Percentiles rank a stretch among this genome's conserved stretches.
Evolutionary conservation across 30 jellyfish, hydroid and myxozoan species (phyloP).

Genomic region (Chrysaora quinquecirrha): DNA sequence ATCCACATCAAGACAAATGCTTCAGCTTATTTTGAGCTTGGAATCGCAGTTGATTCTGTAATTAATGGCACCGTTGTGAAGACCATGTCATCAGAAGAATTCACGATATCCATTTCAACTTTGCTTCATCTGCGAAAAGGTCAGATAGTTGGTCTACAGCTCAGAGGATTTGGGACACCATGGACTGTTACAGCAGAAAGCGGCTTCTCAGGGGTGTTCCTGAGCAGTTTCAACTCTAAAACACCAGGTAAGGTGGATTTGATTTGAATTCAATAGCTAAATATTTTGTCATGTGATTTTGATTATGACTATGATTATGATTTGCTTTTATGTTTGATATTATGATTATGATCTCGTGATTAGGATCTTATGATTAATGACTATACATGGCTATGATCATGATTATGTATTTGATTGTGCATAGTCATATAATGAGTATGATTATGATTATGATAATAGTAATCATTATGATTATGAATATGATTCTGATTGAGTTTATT

Average conservation of each 20-base stretch:
- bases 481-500: too few relatives aligned
- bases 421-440: too few relatives aligned
- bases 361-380: too few relatives aligned
- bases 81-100: constrained; percentile 20
- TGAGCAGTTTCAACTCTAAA: constrained; percentile 20
- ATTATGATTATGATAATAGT: too few relatives aligned
- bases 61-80: constrained; percentile 52
- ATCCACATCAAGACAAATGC: constrained; percentile 37
- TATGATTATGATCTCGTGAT: too few relatives aligned
- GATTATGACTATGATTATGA: too few relatives aligned
- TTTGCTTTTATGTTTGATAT: too few relatives aligned
- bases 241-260: constrained; percentile 30
- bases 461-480: too few relatives aligned
- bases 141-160: constrained; percentile 43
- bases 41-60: constrained; percentile 65
- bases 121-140: constrained; percentile 60
- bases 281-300: background rate
- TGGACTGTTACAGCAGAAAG: constrained; percentile 60
- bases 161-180: constrained; percentile 43
- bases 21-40: constrained; percentile 47
- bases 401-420: too few relatives aligned
- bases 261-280: background rate
- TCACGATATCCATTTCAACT: constrained; percentile 65
- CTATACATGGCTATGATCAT: too few relatives aligned
- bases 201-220: constrained; percentile 73